These are phyloP conservation scores for Furcifer pardalis DNA, from an alignment of 2,797 vertebrate species.

Conservation along the genomic window DNA sequence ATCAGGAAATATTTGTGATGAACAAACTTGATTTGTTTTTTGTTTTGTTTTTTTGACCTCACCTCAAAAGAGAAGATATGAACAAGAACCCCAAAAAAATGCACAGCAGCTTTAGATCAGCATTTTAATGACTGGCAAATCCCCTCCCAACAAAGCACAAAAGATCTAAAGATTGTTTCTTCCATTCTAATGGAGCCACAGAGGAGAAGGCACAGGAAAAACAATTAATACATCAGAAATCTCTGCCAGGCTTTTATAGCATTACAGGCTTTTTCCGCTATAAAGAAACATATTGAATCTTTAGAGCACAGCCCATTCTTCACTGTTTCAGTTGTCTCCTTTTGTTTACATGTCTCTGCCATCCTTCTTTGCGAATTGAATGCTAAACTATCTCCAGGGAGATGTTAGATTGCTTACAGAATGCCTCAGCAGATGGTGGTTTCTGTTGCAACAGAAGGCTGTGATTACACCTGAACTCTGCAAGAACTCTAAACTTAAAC, in stretches of 20 bases:
- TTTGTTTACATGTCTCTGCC: slow-evolving; percentile 83
- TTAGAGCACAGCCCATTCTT: slow-evolving; percentile 76
- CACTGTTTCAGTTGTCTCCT: slow-evolving; percentile 78
- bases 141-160: no score
- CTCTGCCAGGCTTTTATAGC: slow-evolving; percentile 66
- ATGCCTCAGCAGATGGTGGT: slow-evolving; percentile 82
- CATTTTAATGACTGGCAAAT: not conserved
- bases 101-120: not conserved
- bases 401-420: slow-evolving; percentile 80
- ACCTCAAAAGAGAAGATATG: not conserved
- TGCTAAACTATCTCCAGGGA: slow-evolving; percentile 84
- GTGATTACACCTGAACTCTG: slow-evolving; percentile 85
- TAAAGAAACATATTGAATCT: slow-evolving; percentile 78
- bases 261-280: slow-evolving; percentile 71
- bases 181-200: slow-evolving; percentile 41
- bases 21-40: slow-evolving; percentile 6
- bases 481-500: slow-evolving; percentile 76
- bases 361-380: slow-evolving; percentile 84
- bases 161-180: slow-evolving; percentile 33
- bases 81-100: not conserved
- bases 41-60: not conserved
- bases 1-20: slow-evolving; percentile 14
- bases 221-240: slow-evolving; percentile 74
- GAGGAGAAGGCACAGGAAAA: slow-evolving; percentile 20
- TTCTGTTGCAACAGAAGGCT: slow-evolving; percentile 82